Base-by-base conservation (phyloP, 1,140 invertebrate genomes). In the Drosophila ambigua region DNA sequence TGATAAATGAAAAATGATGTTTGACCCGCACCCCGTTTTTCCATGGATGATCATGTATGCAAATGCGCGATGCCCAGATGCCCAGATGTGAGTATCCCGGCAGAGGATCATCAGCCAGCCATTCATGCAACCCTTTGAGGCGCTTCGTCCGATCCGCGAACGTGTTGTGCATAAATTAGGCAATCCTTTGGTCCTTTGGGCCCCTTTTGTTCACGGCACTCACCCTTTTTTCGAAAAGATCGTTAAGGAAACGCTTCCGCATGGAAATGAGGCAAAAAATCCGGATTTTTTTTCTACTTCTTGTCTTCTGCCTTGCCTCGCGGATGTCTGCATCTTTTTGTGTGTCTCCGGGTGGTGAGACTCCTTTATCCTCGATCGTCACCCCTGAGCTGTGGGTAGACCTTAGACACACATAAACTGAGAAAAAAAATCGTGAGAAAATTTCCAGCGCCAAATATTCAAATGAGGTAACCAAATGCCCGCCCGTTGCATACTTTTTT, bases 181-280 rank as follows among this genome's bases (percentile, higher is more conserved):
- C 61, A 45, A 59, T 83, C 67, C 77, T 77, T 79, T 63, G 62
- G 58, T 60, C 39, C 49, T 45, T 77, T 63, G 62, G 58, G 52
- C 31, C 50, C 41, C 78, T 46, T 60, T 88, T 88, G 72, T 84
- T 35, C 24, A 57, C 9, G 24, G 35, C 35, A 39, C 44, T 65
- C 71, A 82, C 75, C 83, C 82, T 82, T 82, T 68, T 52, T 75
- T 77, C 58, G 53, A 50, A 13, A 13, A 13, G 35, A 13, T 39
- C 35, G 35, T 39, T 44, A 68, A 74, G 51, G 66, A 66, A 66
- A 68, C 85, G 81, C 81, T 74, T 90, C 79, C 83, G 63, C 87
- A 90, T 90, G 71, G 84, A 90, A 90, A 90, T 90, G 87, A 90
- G 82, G 87, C 83, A 87, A 90, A 90, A 90, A 90, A 87, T 77